phyloP scores from a whole-genome alignment of 2,888 invertebrate genomes.

The Agriopis leucophaearia region DNA sequence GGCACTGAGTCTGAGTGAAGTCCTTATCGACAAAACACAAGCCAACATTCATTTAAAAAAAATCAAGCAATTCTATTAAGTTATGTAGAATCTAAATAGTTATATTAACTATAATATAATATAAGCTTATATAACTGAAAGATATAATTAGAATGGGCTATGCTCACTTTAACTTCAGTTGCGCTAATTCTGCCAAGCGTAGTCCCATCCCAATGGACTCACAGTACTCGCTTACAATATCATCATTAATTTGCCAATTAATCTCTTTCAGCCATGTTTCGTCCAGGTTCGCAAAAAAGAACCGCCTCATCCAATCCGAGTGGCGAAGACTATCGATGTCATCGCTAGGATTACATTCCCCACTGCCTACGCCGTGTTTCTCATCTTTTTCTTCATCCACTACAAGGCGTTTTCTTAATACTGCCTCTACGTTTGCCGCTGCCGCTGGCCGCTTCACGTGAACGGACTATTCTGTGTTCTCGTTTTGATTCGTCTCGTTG shows the following conservation, averaged over 20 bases:
- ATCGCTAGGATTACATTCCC: conserved; percentile 98
- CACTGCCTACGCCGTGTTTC: conserved; percentile 96
- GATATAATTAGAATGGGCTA: not conserved
- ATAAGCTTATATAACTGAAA: not conserved
- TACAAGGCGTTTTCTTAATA: conserved; percentile 94
- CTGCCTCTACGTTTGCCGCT: conserved; percentile 62
- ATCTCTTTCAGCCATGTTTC: conserved; percentile 90
- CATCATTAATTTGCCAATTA: conserved; percentile 80
- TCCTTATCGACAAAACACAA: no score
- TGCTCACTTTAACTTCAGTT: conserved; percentile 1
- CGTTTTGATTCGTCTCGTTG: conserved; percentile 64
- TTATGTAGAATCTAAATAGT: not conserved
- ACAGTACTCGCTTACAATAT: conserved; percentile 59
- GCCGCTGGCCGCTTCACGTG: conserved; percentile 67
- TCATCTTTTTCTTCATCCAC: conserved; percentile 98
- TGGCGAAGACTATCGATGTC: conserved; percentile 97
- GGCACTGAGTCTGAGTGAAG: no score
- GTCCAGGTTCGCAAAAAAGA: conserved; percentile 96
- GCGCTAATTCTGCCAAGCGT: conserved; percentile 14
- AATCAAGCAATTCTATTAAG: not conserved
- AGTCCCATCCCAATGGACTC: conserved; percentile 53
- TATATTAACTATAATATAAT: not conserved
- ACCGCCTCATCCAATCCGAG: conserved; percentile 96
- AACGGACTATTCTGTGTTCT: conserved; percentile 66
- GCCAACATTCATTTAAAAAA: no score